Percentiles rank a stretch among this genome's conserved stretches.
Evolutionary conservation across 2,888 invertebrate genomes (phyloP).

Genomic region (Escarpia spicata): DNA sequence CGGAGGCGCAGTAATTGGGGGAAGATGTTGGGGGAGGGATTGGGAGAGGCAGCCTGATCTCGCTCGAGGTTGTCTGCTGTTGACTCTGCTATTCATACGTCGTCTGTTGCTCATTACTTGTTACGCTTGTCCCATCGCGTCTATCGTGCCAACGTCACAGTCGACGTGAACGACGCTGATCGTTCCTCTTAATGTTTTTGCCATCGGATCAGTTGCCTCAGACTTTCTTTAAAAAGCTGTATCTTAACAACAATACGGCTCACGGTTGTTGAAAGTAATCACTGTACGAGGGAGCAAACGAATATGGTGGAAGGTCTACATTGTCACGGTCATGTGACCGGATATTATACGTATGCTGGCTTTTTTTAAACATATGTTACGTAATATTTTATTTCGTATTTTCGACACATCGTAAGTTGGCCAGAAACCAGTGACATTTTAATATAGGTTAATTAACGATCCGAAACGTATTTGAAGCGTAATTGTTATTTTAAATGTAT

Average conservation of each 20-base stretch:
- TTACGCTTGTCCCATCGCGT: neutral
- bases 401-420: neutral
- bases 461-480: neutral
- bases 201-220: neutral
- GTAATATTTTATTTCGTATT: neutral
- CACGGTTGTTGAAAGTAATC: neutral
- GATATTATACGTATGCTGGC: neutral
- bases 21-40: neutral
- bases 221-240: neutral
- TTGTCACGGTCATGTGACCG: conserved; percentile 13
- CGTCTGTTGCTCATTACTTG: neutral
- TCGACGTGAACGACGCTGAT: neutral
- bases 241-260: neutral
- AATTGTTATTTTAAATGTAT: too few species aligned
- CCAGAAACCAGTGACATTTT: neutral
- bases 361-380: neutral
- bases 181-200: neutral
- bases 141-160: neutral
- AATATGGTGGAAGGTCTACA: neutral
- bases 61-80: neutral
- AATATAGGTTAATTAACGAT: neutral
- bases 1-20: neutral
- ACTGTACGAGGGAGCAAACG: neutral
- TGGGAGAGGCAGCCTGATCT: conserved; percentile 1
- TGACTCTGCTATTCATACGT: neutral